These are phyloP conservation scores for Lycopodina hypogea DNA, from an alignment of 37 sponge, comb jelly and placozoan genomes.

Conservation along the genomic window DNA sequence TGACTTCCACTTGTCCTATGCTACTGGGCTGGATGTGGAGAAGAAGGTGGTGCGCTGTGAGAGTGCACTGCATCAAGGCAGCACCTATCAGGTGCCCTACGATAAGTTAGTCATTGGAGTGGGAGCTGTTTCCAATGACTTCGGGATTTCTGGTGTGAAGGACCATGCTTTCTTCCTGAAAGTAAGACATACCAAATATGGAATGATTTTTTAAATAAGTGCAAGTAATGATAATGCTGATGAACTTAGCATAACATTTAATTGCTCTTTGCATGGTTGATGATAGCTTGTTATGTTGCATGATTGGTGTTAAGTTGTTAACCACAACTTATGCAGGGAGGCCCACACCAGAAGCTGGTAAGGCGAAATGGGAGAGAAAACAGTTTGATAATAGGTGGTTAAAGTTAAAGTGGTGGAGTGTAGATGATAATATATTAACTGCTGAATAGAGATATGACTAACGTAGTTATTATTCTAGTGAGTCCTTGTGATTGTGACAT, in stretches of 20 bases:
- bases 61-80: conserved; percentile 50
- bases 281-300: too few species aligned
- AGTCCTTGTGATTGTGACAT: too few species aligned
- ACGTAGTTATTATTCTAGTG: too few species aligned
- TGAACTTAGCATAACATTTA: neutral
- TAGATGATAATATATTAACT: too few species aligned
- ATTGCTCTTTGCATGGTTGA: too few species aligned
- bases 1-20: conserved; percentile 79
- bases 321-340: too few species aligned
- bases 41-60: conserved; percentile 48
- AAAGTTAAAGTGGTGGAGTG: too few species aligned
- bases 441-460: too few species aligned
- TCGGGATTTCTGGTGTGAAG: conserved; percentile 78
- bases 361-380: neutral
- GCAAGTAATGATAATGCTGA: neutral
- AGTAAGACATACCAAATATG: conserved; percentile 27
- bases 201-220: neutral
- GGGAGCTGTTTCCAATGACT: conserved; percentile 78
- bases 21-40: conserved; percentile 47
- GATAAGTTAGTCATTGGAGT: conserved; percentile 82
- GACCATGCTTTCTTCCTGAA: conserved; percentile 88
- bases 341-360: neutral
- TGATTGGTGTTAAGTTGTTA: too few species aligned
- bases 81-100: conserved; percentile 57
- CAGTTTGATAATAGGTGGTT: too few species aligned